Conservation (phyloP, 2,888 invertebrate species). For the Dendrolimus houi region DNA sequence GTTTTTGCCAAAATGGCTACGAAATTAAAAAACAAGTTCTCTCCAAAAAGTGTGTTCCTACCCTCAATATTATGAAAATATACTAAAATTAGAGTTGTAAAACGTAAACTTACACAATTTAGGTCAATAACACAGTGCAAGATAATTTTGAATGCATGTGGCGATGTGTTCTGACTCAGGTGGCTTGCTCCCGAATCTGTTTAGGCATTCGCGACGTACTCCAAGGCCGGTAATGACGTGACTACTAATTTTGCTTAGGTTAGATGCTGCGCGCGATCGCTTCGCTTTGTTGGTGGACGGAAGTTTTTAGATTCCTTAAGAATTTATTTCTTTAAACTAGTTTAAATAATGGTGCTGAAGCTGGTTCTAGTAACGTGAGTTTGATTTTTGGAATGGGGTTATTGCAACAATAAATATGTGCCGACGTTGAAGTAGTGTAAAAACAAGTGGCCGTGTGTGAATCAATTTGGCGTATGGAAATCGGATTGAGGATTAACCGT, state of each 20-base stretch:
- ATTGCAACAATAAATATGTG: too few species aligned
- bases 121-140: constrained; percentile 54
- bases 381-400: too few species aligned
- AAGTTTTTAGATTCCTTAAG: not conserved
- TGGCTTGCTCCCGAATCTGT: constrained; percentile 22
- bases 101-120: constrained; percentile 50
- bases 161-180: constrained; percentile 19
- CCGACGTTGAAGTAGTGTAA: too few species aligned
- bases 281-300: not conserved
- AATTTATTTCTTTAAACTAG: not conserved
- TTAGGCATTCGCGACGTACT: constrained; percentile 52
- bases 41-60: constrained; percentile 4
- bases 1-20: too few species aligned
- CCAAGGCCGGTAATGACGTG: constrained; percentile 47
- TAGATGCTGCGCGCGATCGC: constrained; percentile 4
- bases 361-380: too few species aligned
- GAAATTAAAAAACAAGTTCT: too few species aligned
- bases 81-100: constrained; percentile 9
- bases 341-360: too few species aligned
- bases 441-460: too few species aligned
- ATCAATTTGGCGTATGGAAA: too few species aligned
- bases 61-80: constrained; percentile 14
- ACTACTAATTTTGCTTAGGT: constrained; percentile 40
- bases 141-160: constrained; percentile 28
- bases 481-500: too few species aligned